A percentile compares a stretch with the other conserved stretches of the same genome.
Evolutionary conservation across 2,113 vertebrate genomes (phyloP).

Genomic region (Sardina pilchardus): DNA sequence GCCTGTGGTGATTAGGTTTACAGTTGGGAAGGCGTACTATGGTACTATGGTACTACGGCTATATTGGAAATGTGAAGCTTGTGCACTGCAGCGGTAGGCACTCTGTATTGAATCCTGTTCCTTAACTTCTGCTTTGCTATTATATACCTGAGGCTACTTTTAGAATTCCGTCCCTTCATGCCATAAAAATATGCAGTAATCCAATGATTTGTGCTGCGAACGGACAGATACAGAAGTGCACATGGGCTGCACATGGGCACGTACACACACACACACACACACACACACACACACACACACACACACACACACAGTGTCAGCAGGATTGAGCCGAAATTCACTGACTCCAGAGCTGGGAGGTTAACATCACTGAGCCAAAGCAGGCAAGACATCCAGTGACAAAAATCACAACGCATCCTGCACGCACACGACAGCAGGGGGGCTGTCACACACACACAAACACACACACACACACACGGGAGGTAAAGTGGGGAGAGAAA

Average conservation of each 20-base stretch:
- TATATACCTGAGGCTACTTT: no score
- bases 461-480: conserved; percentile 6
- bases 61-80: no score
- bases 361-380: background rate
- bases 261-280: conserved; percentile 30
- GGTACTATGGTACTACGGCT: no score
- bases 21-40: no score
- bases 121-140: no score
- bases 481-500: background rate
- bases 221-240: conserved; percentile 30
- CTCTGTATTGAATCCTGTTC: no score
- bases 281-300: background rate
- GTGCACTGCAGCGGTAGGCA: no score
- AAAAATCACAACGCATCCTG: background rate
- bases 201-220: background rate
- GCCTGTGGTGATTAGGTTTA: no score
- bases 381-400: background rate
- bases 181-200: background rate
- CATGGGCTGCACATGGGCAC: no score
- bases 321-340: background rate
- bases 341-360: background rate
- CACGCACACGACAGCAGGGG: background rate
- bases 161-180: background rate
- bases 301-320: background rate
- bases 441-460: background rate